A percentile compares a stretch with the other conserved stretches of the same genome.
Evolutionary conservation across 2,888 invertebrate species (phyloP).

Genomic region (Nomada hirtipes): DNA sequence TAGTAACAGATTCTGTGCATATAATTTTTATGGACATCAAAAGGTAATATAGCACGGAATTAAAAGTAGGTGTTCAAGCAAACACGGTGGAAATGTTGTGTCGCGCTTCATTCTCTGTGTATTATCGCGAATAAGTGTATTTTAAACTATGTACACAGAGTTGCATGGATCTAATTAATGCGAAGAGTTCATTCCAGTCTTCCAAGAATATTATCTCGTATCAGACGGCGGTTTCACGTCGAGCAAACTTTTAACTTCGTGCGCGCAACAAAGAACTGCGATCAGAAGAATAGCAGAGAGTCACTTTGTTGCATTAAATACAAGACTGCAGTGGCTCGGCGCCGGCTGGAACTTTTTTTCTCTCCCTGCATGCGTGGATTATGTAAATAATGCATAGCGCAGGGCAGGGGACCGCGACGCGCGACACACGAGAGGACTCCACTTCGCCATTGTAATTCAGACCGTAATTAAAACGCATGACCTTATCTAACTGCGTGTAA

Average conservation of each 20-base stretch:
- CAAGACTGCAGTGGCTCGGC: neutral
- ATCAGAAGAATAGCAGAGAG: slow-evolving; percentile 18
- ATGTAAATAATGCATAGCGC: slow-evolving; percentile 43
- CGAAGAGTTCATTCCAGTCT: neutral
- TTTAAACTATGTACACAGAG: neutral
- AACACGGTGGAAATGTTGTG: too few species aligned
- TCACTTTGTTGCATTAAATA: slow-evolving; percentile 38
- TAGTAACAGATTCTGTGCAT: too few species aligned
- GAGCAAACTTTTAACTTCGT: neutral
- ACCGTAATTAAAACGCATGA: slow-evolving; percentile 65
- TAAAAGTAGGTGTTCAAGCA: too few species aligned
- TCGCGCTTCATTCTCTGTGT: too few species aligned
- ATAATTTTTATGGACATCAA: too few species aligned
- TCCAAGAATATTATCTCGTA: neutral
- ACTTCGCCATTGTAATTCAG: slow-evolving; percentile 44
- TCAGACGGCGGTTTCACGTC: neutral
- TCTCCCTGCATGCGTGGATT: neutral
- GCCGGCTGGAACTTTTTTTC: neutral
- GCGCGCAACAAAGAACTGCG: slow-evolving; percentile 4
- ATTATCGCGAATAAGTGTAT: too few species aligned
- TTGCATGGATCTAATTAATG: too few species aligned
- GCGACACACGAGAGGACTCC: slow-evolving; percentile 20
- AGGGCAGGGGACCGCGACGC: neutral
- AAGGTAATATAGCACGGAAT: too few species aligned
- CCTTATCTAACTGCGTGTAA: slow-evolving; percentile 53